Percentiles rank a stretch among this genome's conserved stretches.
phyloP scores from a whole-genome alignment of 2,797 vertebrate species.

The Myotis myotis region DNA sequence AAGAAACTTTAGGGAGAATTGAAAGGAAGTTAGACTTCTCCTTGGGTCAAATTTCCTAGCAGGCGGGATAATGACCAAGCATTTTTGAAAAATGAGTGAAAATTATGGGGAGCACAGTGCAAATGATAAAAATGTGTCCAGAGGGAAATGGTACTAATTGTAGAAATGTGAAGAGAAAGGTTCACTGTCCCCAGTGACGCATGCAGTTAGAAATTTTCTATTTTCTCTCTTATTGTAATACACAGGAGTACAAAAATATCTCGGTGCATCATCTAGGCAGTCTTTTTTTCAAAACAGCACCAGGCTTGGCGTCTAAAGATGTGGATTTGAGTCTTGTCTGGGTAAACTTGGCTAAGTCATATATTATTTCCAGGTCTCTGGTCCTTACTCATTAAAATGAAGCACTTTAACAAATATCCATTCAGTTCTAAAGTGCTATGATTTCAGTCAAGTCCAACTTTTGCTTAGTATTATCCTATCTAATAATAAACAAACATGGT shows the following conservation, averaged over 20 bases:
- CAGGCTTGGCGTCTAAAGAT: neutral
- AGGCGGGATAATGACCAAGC: neutral
- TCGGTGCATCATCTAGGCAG: neutral
- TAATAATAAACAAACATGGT: too few species aligned
- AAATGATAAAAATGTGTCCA: conserved; percentile 22
- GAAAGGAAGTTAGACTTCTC: neutral
- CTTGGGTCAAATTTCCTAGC: conserved; percentile 34
- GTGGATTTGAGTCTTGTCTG: neutral
- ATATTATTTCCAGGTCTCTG: neutral
- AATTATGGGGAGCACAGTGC: neutral
- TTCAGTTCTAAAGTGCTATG: neutral
- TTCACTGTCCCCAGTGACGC: neutral
- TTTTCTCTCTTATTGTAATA: conserved; percentile 19
- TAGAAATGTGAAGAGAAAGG: conserved; percentile 25
- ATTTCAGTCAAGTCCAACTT: conserved; percentile 12
- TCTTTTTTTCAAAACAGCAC: conserved; percentile 14
- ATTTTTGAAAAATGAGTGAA: conserved; percentile 46
- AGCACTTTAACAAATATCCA: neutral
- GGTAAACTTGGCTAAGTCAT: neutral
- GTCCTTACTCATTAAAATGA: neutral
- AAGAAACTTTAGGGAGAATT: neutral
- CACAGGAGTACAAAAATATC: conserved; percentile 18
- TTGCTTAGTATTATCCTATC: neutral
- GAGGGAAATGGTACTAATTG: neutral
- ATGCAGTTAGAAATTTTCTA: neutral